These are phyloP conservation scores for Camelus dromedarius DNA, from an alignment of 2,113 vertebrate species.

Conservation along the genomic window DNA sequence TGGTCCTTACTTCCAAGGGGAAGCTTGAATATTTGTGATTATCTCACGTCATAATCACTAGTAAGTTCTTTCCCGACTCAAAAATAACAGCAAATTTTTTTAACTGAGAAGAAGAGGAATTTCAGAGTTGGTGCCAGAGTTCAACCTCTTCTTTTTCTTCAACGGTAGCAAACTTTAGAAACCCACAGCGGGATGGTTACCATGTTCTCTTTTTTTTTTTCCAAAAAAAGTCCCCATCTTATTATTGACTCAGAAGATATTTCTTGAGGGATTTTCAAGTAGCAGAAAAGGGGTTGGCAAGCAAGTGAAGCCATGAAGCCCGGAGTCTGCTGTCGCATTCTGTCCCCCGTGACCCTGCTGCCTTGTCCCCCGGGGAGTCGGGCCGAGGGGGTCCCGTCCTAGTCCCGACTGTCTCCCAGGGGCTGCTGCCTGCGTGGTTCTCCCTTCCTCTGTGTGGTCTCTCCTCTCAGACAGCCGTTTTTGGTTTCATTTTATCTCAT, in stretches of 20 bases:
- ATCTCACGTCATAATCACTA: not conserved
- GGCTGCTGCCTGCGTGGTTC: conserved; percentile 69
- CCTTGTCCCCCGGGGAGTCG: not conserved
- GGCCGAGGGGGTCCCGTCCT: not conserved
- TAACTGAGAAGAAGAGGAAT: conserved; percentile 49
- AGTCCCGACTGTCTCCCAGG: not conserved
- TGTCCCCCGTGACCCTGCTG: not conserved
- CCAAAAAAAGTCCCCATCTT: not conserved
- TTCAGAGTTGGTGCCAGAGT: not conserved
- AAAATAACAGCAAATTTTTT: not conserved
- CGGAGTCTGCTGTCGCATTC: not conserved
- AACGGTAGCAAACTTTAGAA: not conserved
- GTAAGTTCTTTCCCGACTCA: conserved; percentile 26
- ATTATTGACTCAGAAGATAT: not conserved
- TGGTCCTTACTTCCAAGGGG: not conserved
- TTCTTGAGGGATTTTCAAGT: not conserved
- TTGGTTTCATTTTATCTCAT: conserved; percentile 85
- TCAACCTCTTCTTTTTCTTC: conserved; percentile 38
- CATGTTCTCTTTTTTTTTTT: not conserved
- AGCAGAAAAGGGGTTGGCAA: not conserved
- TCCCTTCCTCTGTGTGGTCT: conserved; percentile 86
- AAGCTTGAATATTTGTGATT: conserved; percentile 26
- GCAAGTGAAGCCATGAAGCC: not conserved
- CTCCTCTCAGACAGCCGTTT: conserved; percentile 85
- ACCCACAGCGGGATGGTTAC: not conserved